These are phyloP conservation scores for Cordylochernes scorpioides DNA, from an alignment of 2,888 invertebrate genomes.

Conservation along the genomic window DNA sequence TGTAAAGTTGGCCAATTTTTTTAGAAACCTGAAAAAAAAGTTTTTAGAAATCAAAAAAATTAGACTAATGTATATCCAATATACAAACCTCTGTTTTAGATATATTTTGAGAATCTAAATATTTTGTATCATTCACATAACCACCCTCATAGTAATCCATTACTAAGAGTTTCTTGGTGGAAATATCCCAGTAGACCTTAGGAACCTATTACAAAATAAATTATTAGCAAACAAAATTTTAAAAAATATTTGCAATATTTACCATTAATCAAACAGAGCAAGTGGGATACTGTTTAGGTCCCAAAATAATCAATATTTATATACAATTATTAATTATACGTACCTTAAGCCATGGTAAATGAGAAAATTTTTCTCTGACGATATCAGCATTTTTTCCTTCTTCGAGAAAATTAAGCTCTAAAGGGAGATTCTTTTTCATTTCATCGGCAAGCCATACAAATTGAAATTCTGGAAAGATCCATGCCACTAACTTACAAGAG, in stretches of 20 bases:
- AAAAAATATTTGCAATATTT: too few relatives aligned
- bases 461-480: conserved; percentile 79
- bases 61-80: too few relatives aligned
- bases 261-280: too few relatives aligned
- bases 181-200: conserved; percentile 51
- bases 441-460: conserved; percentile 90
- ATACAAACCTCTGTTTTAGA: conserved; percentile 22
- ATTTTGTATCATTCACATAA: conserved; percentile 65
- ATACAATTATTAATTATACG: too few relatives aligned
- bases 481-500: too few relatives aligned
- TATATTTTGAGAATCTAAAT: conserved; percentile 39
- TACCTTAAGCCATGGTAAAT: conserved; percentile 49
- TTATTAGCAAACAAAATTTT: too few relatives aligned
- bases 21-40: conserved; percentile 50
- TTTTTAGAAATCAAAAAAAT: too few relatives aligned
- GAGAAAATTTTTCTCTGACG: conserved; percentile 35
- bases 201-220: conserved; percentile 32
- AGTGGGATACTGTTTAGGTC: too few relatives aligned
- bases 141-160: conserved; percentile 91
- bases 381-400: conserved; percentile 80
- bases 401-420: conserved; percentile 61
- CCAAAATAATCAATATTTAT: too few relatives aligned
- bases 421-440: conserved; percentile 67
- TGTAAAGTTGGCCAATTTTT: conserved; percentile 65
- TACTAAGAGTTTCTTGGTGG: conserved; percentile 56